Conservation (phyloP, 2,888 invertebrate species). For the Suillia variegata region DNA sequence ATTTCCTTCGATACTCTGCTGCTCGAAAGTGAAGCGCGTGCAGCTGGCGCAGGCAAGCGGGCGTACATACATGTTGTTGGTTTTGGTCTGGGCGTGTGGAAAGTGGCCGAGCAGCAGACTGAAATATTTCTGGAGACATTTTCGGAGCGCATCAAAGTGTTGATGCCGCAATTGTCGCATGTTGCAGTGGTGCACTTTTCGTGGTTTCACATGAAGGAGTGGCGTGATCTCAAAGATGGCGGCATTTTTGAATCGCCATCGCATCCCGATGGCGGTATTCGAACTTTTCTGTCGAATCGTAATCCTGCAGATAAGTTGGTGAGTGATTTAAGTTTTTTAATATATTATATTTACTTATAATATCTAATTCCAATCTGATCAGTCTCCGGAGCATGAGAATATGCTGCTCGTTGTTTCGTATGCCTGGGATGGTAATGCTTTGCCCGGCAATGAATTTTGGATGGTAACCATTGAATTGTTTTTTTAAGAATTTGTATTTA, state of each 20-base stretch:
- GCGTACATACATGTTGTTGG: slow-evolving; percentile 73
- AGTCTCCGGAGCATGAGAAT: slow-evolving; percentile 54
- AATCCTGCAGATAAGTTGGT: slow-evolving; percentile 65
- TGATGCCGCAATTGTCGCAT: slow-evolving; percentile 62
- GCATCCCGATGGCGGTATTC: slow-evolving; percentile 62
- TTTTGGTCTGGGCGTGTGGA: slow-evolving; percentile 73
- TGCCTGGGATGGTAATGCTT: slow-evolving; percentile 75
- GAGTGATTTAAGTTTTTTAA: slow-evolving; percentile 9
- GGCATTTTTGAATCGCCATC: slow-evolving; percentile 42
- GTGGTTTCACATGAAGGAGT: slow-evolving; percentile 64
- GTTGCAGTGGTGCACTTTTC: slow-evolving; percentile 72
- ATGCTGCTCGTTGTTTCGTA: slow-evolving; percentile 70
- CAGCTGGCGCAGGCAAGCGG: slow-evolving; percentile 61
- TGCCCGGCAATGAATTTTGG: slow-evolving; percentile 79
- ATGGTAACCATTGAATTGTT: slow-evolving; percentile 54
- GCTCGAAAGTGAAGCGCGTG: slow-evolving; percentile 69
- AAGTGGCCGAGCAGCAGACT: slow-evolving; percentile 66
- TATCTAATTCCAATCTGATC: neutral
- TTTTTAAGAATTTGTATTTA: slow-evolving; percentile 24
- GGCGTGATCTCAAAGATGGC: slow-evolving; percentile 63
- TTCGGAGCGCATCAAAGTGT: slow-evolving; percentile 65
- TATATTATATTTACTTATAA: no score
- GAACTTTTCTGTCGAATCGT: slow-evolving; percentile 64
- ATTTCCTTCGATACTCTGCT: slow-evolving; percentile 68
- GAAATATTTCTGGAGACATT: slow-evolving; percentile 70